Base-by-base conservation (phyloP, 2,888 invertebrate species). In the Erpobdella octoculata region DNA sequence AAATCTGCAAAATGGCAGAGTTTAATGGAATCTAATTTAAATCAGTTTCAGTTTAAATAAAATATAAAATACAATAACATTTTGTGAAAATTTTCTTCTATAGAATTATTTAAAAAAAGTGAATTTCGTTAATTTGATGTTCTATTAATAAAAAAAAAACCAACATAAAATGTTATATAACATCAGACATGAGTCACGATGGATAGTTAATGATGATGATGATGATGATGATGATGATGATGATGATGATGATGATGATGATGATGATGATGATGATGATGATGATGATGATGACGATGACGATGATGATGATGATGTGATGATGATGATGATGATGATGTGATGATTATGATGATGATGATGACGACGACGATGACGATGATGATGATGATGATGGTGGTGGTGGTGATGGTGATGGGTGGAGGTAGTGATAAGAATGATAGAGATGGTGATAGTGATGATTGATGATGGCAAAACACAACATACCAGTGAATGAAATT, bases 221-320 rank as follows among this genome's bases (percentile, higher is more conserved):
- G 67, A 67, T 0, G 48, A 15, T 25, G 25, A 48, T 46, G 33
- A 21, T 33, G 35, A n/a, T 28, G 46, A 46, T 46, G 46, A 21
- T 46, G 67, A 25, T 46, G 48, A 46, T 58, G 69, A 69, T 58
- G 59, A 69, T 69, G 69, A 69, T 58, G 53, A n/a, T n/a, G 53
- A 9, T 18, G 53, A 53, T 53, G 70, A 70, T 59, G 70, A 70
- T 68, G 71, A 71, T 25, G 61, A 62, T 62, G 61, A 70, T 46
- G 72, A 72, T 58, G 72, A 72, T 33, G 66, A 71, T 71, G 66
- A 71, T 66, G 71, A 67, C 37, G 71, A 67, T 46, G 71, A 67
- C 62, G 71, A 71, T 37, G 67, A 71, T 67, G 71, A 71, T 71
- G 71, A 67, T 71, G 66, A 71, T 53, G n/a, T n/a, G n/a, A 53